Conservation (phyloP, 2,888 invertebrate species). For the Xestia sexstrigata region DNA sequence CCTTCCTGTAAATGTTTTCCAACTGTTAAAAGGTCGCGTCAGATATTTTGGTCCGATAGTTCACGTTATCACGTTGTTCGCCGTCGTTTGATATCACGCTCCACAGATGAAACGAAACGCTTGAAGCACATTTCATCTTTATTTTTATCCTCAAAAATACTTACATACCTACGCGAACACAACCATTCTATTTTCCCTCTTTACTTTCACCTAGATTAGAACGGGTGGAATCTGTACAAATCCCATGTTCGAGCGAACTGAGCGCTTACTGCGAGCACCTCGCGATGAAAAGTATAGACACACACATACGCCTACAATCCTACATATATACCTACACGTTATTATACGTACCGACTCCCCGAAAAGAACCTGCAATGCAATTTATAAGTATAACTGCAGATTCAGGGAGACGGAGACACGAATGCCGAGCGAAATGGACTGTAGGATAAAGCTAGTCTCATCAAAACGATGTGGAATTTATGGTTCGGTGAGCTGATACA, state of each 20-base stretch:
- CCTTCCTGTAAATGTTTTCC: slow-evolving; percentile 32
- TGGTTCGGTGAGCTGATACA: slow-evolving; percentile 50
- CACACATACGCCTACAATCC: slow-evolving; percentile 26
- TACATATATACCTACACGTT: slow-evolving; percentile 13
- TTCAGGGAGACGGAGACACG: slow-evolving; percentile 50
- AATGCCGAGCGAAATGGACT: slow-evolving; percentile 47
- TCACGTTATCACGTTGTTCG: slow-evolving; percentile 43
- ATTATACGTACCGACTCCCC: slow-evolving; percentile 24
- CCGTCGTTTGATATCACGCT: slow-evolving; percentile 48
- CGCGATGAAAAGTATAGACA: slow-evolving; percentile 47
- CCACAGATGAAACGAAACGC: slow-evolving; percentile 46
- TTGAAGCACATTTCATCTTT: slow-evolving; percentile 46
- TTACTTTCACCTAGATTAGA: slow-evolving; percentile 60
- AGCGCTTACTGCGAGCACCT: slow-evolving; percentile 44
- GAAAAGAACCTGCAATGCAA: slow-evolving; percentile 58
- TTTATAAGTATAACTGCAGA: slow-evolving; percentile 64
- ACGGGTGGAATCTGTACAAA: slow-evolving; percentile 60
- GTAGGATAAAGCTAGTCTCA: slow-evolving; percentile 32
- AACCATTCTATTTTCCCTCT: slow-evolving; percentile 55
- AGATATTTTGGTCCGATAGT: slow-evolving; percentile 38
- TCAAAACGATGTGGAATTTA: slow-evolving; percentile 39
- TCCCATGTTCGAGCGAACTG: slow-evolving; percentile 47
- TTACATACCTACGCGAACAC: slow-evolving; percentile 23
- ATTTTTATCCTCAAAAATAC: slow-evolving; percentile 48
- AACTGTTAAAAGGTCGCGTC: slow-evolving; percentile 26